Conservation (phyloP, 2,113 vertebrate genomes). For the Sander lucioperca region DNA sequence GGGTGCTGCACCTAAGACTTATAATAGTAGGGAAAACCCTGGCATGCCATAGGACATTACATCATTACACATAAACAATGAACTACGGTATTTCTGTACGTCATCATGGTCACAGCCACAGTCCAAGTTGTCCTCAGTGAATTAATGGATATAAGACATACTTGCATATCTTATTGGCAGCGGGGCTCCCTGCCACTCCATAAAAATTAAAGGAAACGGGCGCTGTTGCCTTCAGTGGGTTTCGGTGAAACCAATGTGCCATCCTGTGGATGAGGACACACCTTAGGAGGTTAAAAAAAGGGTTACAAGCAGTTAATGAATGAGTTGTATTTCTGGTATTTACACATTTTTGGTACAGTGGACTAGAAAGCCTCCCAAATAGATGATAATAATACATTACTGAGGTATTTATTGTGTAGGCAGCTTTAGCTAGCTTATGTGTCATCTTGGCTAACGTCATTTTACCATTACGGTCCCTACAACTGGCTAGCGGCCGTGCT, state of each 20-base stretch:
- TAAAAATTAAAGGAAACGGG: slow-evolving; percentile 94
- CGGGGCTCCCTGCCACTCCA: slow-evolving; percentile 90
- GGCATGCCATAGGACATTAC: neutral
- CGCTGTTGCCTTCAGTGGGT: slow-evolving; percentile 97
- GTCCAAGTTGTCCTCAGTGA: neutral
- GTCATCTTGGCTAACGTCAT: slow-evolving; percentile 36
- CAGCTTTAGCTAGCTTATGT: slow-evolving; percentile 19
- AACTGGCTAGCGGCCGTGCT: neutral
- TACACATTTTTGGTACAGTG: neutral
- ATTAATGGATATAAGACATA: slow-evolving; percentile 76
- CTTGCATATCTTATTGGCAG: slow-evolving; percentile 97
- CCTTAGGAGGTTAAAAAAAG: slow-evolving; percentile 7
- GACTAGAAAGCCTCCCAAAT: accelerated
- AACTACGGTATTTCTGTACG: neutral
- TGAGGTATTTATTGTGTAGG: neutral
- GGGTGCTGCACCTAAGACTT: too few relatives aligned
- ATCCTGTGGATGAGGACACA: slow-evolving; percentile 81
- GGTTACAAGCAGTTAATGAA: neutral
- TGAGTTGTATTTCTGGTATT: too few relatives aligned
- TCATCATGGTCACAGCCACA: neutral
- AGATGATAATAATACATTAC: too few relatives aligned
- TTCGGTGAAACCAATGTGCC: slow-evolving; percentile 99
- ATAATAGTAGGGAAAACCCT: too few relatives aligned
- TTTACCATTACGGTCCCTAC: neutral
- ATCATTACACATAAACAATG: neutral